Evolutionary conservation across 2,797 vertebrate genomes (phyloP).

Genomic region (Manis javanica): DNA sequence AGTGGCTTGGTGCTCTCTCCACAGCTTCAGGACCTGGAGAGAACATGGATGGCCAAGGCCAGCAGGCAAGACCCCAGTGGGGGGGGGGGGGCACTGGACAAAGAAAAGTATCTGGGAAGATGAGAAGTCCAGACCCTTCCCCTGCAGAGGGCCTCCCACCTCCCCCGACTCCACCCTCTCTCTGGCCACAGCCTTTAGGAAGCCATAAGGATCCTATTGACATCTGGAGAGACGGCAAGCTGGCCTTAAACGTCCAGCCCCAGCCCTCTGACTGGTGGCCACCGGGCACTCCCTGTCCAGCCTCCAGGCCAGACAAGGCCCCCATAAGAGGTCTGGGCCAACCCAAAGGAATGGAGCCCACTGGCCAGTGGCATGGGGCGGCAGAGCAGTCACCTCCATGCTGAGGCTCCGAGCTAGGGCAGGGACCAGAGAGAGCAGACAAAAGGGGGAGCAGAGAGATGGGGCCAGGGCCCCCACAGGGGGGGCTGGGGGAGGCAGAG

Average conservation of each 20-base stretch:
- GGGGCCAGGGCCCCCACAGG: background rate
- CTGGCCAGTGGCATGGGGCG: background rate
- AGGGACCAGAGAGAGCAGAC: background rate
- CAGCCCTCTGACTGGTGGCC: background rate
- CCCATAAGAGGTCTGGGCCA: background rate
- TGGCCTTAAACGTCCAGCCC: background rate
- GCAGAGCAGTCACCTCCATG: background rate
- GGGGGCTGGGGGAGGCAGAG: background rate
- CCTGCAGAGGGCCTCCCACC: background rate
- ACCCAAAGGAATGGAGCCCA: background rate
- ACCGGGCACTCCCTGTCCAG: background rate
- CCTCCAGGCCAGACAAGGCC: background rate
- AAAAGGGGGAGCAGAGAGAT: slow-evolving; percentile 26
- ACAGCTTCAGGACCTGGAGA: background rate
- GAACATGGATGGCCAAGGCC: background rate
- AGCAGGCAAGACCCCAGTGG: background rate
- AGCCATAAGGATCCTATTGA: slow-evolving; percentile 58
- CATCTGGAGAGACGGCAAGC: background rate
- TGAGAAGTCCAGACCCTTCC: background rate
- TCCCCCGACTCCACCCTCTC: background rate
- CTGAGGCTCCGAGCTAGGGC: background rate
- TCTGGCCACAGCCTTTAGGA: slow-evolving; percentile 14
- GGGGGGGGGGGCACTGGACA: slow-evolving; percentile 31
- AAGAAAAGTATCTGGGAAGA: slow-evolving; percentile 68
- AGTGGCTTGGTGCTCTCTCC: background rate